A percentile compares a stretch with the other conserved stretches of the same genome.
These are phyloP conservation scores for Natrix natrix DNA, from an alignment of 2,797 vertebrate species.

Conservation along the genomic window DNA sequence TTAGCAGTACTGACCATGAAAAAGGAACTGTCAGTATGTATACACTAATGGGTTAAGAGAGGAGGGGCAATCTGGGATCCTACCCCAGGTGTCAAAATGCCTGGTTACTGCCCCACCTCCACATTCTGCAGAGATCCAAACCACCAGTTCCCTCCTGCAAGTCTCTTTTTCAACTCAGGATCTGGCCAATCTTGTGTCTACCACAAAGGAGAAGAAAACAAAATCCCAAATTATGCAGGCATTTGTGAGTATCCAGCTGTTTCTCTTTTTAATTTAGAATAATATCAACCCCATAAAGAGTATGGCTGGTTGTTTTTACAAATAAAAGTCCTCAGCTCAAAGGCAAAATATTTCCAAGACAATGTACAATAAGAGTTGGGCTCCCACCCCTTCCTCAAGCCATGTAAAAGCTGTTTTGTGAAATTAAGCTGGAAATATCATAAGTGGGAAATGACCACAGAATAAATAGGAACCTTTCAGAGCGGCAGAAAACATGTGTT, in stretches of 20 bases:
- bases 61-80: not conserved
- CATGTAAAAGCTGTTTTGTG: constrained; percentile 76
- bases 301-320: constrained; percentile 62
- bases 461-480: constrained; percentile 78
- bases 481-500: constrained; percentile 88
- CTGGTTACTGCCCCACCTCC: not conserved
- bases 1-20: not conserved
- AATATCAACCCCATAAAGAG: constrained; percentile 57
- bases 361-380: constrained; percentile 69
- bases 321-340: constrained; percentile 70
- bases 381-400: constrained; percentile 52
- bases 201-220: constrained; percentile 23
- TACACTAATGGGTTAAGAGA: not conserved
- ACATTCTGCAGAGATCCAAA: not conserved
- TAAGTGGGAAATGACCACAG: constrained; percentile 80
- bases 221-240: constrained; percentile 47
- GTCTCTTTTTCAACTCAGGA: not conserved
- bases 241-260: constrained; percentile 61
- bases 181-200: not conserved
- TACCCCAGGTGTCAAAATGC: not conserved
- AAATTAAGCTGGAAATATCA: constrained; percentile 79
- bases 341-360: constrained; percentile 73
- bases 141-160: not conserved
- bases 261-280: constrained; percentile 68
- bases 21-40: not conserved